Base-by-base conservation (phyloP, 37 sponge, comb jelly and placozoan genomes). In the Oopsacas minuta region DNA sequence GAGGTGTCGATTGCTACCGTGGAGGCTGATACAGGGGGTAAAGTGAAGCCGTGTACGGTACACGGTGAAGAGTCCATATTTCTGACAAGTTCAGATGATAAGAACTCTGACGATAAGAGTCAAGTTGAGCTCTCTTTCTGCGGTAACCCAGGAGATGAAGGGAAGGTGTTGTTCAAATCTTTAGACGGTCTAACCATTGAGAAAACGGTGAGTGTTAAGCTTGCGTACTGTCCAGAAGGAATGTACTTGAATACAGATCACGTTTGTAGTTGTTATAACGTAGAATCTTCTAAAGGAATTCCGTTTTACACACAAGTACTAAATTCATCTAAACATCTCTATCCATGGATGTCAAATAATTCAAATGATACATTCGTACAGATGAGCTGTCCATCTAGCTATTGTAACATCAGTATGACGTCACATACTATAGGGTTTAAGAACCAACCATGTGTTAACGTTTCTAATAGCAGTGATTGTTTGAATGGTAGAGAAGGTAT, bases 1-100 rank as follows among this genome's bases (percentile, higher is more conserved):
- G 75, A 61, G 20, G 75, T 61, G 75, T 61, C 75, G 17, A 61
- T 61, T n/a, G 75, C 75, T 34, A 61, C 75, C 30, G 75, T 61
- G 20, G 32, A 61, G 75, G 28, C 75, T 3, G 75, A 61, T 20
- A n/a, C 20, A 25, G 28, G 28, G 5, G 5, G 17, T 3, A 10
- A 61, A 12, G 75, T 61, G 7, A 61, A 34, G 22, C 75, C 75
- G 28, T 61, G 75, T n/a, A 61, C 22, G 5, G 75, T 10, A n/a
- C 75, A 61, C 28, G 75, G 75, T 7, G 75, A 61, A 5, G 75
- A n/a, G 75, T 61, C 75, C 75, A 61, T 61, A 10, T 61, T 61
- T 61, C 30, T 61, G 28, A 61, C 75, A 5, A 61, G 75, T 34
- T 61, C 75, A 3, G 7, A 10, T 42, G 49, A 42, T 15, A 42